Conservation (phyloP, 2,888 invertebrate genomes). For the Hesperia comma region DNA sequence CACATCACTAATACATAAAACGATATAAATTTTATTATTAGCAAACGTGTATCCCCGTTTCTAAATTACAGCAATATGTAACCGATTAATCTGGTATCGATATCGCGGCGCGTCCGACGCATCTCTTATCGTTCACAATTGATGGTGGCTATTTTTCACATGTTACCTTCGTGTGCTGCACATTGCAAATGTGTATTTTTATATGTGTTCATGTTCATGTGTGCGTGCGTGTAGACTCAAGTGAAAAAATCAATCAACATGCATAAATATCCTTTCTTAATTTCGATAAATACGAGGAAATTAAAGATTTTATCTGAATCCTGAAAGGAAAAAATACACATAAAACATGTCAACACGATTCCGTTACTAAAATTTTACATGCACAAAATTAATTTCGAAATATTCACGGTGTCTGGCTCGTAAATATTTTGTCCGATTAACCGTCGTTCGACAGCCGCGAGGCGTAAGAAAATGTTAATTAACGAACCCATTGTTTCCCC, state of each 20-base stretch:
- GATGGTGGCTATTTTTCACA: constrained; percentile 35
- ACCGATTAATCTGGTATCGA: constrained; percentile 34
- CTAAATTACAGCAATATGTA: constrained; percentile 22
- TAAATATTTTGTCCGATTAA: constrained; percentile 85
- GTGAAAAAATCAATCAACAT: neutral
- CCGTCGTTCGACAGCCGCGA: constrained; percentile 84
- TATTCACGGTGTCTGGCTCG: constrained; percentile 76
- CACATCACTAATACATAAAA: neutral
- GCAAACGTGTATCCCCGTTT: constrained; percentile 8
- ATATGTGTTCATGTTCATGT: neutral
- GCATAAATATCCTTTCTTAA: no score
- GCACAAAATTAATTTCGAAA: constrained; percentile 46
- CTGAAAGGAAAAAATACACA: no score
- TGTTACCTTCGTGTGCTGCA: constrained; percentile 9
- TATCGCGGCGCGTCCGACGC: constrained; percentile 20
- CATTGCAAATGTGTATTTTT: neutral
- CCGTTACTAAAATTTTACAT: constrained; percentile 14
- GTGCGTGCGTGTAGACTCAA: neutral
- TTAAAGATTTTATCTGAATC: no score
- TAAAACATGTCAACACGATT: neutral
- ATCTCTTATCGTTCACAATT: constrained; percentile 35
- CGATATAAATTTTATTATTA: constrained; percentile 8
- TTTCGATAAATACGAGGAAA: no score
- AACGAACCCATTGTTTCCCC: constrained; percentile 90
- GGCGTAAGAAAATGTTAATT: constrained; percentile 91